Evolutionary conservation across 1,140 invertebrate genomes (phyloP), one percentile per base, ranked within the genome.

Genomic region (Pantala flavescens): DNA sequence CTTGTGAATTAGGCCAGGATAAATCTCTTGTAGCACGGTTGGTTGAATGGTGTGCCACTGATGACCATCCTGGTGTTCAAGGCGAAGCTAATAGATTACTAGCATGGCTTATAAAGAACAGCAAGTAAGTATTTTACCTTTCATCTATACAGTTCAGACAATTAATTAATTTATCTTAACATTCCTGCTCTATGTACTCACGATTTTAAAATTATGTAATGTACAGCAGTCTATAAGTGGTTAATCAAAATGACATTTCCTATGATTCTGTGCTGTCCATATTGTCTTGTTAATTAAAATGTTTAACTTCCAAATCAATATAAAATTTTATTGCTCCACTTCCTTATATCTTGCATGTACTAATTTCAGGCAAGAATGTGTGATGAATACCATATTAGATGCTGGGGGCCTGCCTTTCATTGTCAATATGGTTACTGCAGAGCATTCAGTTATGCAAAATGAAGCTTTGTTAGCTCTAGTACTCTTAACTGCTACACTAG

Each of bases 391-490:
- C 71, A 82, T 93, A 19, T 83, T 91, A 76, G 85, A 88, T 43
- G 85, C 88, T 43, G 90, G 90, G 74, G 91, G 89, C 71, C 82
- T 95, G 23, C 86, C 87, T 42, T 88, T 89, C 77, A 83, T 96
- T 75, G 89, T 94, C 9, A 87, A 87, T 80, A 96, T 96, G 94
- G 84, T 93, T 74, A 85, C 87, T 0, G 90, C 91, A 7, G 89
- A 92, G 77, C 91, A 95, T 83, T 82, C 89, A 14, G 87, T 95
- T 0, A 96, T 96, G 94, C 93, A 94, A 81, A 95, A 93, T 80
- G 93, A 96, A 83, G 93, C 93, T 0, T 84, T 92, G 24, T 81
- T 90, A 70, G 87, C 90, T 42, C 83, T 93, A 24, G 89, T 87
- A 76, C 85, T 92, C 23, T 80, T 91, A 0, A 82, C 85, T 77